phyloP scores from a whole-genome alignment of 2,797 vertebrate species.

The Scolopax rusticola region DNA sequence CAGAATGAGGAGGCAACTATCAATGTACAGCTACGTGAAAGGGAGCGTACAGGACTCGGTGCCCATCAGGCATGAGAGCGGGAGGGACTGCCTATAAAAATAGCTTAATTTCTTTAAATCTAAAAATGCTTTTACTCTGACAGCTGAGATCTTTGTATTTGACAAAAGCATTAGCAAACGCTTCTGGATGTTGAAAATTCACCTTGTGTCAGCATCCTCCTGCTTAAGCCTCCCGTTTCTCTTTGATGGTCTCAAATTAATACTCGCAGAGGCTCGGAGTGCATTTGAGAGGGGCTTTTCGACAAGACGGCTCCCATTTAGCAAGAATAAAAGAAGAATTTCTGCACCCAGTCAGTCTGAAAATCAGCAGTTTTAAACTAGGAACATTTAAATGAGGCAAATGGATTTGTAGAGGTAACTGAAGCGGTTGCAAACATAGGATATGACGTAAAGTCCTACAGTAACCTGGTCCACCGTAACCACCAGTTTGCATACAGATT shows the following conservation, averaged over 20 bases:
- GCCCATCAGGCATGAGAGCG: not conserved
- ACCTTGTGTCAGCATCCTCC: not conserved
- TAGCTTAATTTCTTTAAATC: not conserved
- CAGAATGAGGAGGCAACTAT: not conserved
- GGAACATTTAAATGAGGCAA: not conserved
- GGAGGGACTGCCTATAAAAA: not conserved
- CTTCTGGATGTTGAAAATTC: not conserved
- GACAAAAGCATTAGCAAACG: not conserved
- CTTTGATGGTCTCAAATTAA: not conserved
- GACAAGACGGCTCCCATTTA: not conserved
- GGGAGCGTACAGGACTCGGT: not conserved
- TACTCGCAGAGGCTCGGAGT: not conserved
- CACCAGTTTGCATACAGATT: not conserved
- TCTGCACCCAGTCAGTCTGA: not conserved
- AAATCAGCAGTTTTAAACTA: not conserved
- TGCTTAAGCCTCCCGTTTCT: not conserved
- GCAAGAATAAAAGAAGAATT: not conserved
- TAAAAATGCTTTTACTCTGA: not conserved
- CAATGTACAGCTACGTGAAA: not conserved
- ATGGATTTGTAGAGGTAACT: not conserved
- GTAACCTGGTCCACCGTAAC: not conserved
- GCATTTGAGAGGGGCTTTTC: not conserved
- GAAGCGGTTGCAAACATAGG: not conserved
- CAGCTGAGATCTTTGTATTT: not conserved
- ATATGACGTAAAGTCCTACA: fast-evolving